Evolutionary conservation across 2,113 vertebrate genomes (phyloP).

Genomic region (Urocitellus parryii): DNA sequence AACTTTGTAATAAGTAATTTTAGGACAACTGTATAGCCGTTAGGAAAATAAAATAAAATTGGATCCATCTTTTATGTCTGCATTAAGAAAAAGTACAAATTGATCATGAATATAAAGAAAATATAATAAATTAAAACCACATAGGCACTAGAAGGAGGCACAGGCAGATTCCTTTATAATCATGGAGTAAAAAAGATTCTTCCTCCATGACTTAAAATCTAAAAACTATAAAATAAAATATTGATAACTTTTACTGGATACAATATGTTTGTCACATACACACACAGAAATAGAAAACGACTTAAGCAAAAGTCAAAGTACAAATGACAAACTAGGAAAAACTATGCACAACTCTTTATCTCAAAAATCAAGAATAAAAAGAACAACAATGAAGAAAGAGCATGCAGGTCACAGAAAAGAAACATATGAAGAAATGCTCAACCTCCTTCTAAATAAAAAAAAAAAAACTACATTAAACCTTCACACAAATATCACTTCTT

Average conservation of each 20-base stretch:
- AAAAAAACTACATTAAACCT: constrained; percentile 19
- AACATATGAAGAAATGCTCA: constrained; percentile 3
- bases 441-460: neutral
- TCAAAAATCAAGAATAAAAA: neutral
- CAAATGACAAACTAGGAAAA: neutral
- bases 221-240: constrained; percentile 10
- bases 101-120: neutral
- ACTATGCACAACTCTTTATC: neutral
- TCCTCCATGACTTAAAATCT: neutral
- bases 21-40: neutral
- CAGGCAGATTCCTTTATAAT: neutral
- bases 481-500: constrained; percentile 6
- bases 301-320: constrained; percentile 25
- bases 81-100: neutral
- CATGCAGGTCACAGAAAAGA: neutral
- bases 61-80: neutral
- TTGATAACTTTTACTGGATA: neutral
- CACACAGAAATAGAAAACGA: neutral
- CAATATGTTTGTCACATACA: neutral
- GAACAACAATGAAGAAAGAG: neutral
- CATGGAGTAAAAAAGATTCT: neutral
- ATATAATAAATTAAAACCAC: neutral
- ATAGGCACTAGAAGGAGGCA: neutral
- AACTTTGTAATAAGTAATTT: neutral
- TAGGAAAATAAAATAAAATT: neutral